These are phyloP conservation scores for Leptinotarsa undecemlineata DNA, from an alignment of 1,140 invertebrate species.

Conservation along the genomic window DNA sequence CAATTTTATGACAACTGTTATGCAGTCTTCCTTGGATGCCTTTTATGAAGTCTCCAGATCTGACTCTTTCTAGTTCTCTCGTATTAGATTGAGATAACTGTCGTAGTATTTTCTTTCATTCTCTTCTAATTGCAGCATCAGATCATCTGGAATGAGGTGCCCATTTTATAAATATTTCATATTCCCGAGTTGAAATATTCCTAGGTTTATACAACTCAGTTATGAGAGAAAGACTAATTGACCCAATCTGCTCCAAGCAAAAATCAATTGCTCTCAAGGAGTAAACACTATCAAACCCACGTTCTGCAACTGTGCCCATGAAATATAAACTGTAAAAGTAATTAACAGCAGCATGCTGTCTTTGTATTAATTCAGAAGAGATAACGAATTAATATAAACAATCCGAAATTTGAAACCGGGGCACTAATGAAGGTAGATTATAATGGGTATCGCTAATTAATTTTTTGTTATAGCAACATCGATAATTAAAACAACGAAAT, in stretches of 20 bases:
- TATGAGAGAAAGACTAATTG: background rate
- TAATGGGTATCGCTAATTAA: conserved; percentile 14
- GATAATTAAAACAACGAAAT: conserved; percentile 23
- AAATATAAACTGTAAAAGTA: conserved; percentile 1
- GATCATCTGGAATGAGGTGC: too few species aligned
- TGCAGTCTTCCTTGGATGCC: too few species aligned
- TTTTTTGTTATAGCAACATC: conserved; percentile 27
- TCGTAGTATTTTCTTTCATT: too few species aligned
- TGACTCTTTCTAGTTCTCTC: too few species aligned
- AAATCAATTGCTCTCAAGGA: background rate
- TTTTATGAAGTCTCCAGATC: too few species aligned
- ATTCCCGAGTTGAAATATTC: too few species aligned
- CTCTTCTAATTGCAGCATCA: too few species aligned
- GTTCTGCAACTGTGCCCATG: background rate
- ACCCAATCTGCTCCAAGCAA: background rate
- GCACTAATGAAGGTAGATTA: background rate
- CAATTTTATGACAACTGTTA: too few species aligned
- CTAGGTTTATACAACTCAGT: background rate
- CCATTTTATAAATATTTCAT: too few species aligned
- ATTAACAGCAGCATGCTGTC: background rate
- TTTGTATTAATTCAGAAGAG: background rate
- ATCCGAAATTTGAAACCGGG: background rate
- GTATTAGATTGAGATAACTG: too few species aligned
- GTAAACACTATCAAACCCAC: background rate
- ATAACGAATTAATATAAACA: conserved; percentile 6